Conservation (phyloP, 2,113 vertebrate species). For the Osmerus mordax region DNA sequence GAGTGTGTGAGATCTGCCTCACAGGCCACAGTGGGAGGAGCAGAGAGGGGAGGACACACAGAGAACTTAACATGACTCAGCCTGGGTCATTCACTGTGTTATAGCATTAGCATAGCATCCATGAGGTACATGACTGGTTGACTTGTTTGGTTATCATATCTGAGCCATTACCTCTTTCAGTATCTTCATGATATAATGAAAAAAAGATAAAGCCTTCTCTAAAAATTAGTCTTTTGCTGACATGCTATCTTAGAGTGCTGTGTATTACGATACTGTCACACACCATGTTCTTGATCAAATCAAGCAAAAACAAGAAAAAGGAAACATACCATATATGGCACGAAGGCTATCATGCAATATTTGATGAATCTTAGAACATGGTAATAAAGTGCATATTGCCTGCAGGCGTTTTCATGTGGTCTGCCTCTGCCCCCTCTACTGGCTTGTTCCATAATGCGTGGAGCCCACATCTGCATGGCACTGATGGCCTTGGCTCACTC, state of each 20-base stretch:
- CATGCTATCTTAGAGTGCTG: too few relatives aligned
- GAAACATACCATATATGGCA: too few relatives aligned
- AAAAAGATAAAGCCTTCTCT: too few relatives aligned
- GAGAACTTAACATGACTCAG: slow-evolving; percentile 64
- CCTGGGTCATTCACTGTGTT: slow-evolving; percentile 32
- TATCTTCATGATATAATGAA: too few relatives aligned
- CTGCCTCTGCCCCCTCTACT: neutral
- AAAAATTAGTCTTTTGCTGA: too few relatives aligned
- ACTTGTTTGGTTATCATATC: too few relatives aligned
- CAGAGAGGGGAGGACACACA: slow-evolving; percentile 57
- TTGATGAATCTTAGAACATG: slow-evolving; percentile 4
- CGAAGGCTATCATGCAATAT: neutral
- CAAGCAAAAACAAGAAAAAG: too few relatives aligned
- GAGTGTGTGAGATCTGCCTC: slow-evolving; percentile 52
- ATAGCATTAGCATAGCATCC: slow-evolving; percentile 23
- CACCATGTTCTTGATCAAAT: too few relatives aligned
- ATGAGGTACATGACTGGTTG: slow-evolving; percentile 16
- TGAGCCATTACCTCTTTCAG: too few relatives aligned
- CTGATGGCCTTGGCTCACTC: neutral
- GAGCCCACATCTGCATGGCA: neutral
- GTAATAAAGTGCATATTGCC: slow-evolving; percentile 13
- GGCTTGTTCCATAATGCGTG: neutral
- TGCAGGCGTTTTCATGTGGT: neutral
- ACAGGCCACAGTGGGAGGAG: slow-evolving; percentile 52
- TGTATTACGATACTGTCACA: too few relatives aligned